Percentiles rank a stretch among this genome's conserved stretches.
phyloP scores from a whole-genome alignment of 2,113 vertebrate genomes.

The Passerina amoena region DNA sequence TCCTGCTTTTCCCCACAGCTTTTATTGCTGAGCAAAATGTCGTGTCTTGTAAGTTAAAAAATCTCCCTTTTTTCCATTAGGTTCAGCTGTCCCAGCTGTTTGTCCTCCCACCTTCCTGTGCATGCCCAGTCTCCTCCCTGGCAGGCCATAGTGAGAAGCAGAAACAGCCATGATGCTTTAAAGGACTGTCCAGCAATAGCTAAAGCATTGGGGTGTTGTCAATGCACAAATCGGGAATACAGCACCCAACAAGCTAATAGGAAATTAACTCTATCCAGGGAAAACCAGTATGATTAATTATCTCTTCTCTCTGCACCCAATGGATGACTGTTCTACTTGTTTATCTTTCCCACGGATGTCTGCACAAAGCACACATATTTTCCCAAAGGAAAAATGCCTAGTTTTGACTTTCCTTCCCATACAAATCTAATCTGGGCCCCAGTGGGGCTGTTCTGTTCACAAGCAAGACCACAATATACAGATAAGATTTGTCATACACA shows the following conservation, averaged over 20 bases:
- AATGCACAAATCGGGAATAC: not conserved
- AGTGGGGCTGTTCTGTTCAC: not conserved
- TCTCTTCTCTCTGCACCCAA: not conserved
- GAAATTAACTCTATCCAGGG: not conserved
- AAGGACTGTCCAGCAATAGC: not conserved
- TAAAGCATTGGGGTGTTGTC: not conserved
- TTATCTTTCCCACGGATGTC: not conserved
- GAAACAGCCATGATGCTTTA: not conserved
- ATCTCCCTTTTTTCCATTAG: not conserved
- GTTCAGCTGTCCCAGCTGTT: not conserved
- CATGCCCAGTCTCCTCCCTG: rapidly evolving
- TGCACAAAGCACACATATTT: not conserved
- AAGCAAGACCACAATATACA: not conserved
- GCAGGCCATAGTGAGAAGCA: not conserved
- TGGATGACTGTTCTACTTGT: not conserved
- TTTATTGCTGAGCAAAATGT: not conserved
- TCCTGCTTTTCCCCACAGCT: not conserved
- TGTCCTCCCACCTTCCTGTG: not conserved
- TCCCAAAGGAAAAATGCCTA: not conserved
- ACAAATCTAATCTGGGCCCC: not conserved
- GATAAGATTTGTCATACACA: not conserved
- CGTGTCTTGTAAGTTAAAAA: rapidly evolving
- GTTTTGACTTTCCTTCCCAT: not conserved
- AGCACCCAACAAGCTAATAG: not conserved
- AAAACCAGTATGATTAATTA: not conserved